Evolutionary conservation across 2,888 invertebrate genomes (phyloP), one percentile per base, ranked within the genome.

Genomic region (Anoncus sp.): DNA sequence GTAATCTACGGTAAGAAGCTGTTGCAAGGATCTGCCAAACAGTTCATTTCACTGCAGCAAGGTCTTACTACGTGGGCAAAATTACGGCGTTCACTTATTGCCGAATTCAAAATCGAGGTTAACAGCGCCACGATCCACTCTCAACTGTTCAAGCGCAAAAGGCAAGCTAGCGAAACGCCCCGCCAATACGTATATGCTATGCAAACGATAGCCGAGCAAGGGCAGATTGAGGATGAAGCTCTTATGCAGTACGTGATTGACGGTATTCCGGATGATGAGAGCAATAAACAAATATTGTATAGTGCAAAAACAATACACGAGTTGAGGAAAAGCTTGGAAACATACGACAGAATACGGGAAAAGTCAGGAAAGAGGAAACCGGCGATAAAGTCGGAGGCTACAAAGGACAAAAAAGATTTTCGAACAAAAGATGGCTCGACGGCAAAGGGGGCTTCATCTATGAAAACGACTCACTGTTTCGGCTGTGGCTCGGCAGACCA

Each of bases 151-250:
- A 43, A 31, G 7, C 55, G 45, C 4, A 81, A 70, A 22, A 69
- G 81, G 16, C 55, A 65, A 59, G 6, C 16, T 1, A 55, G 57
- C 18, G 77, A 73, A 62, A 73, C 69, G 10, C 77, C 75, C 10
- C 77, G 78, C 5, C 78, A 76, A 20, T 83, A 80, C 18, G 47
- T 80, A 3, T 82, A 81, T 35, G 70, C 76, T 1, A 62, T 82
- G 55, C 43, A 78, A 18, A 77, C 78, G 12, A 75, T 81, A 1
- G 84, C 81, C 0, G 74, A 69, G 12, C 81, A 83, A 31, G 75
- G 66, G 6, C 14, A 71, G 10, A 51, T 80, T 2, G 80, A 80
- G 20, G 35, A 70, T 10, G 70, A 77, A 4, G 70, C 73, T n/a
- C 14, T 63, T 2, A 70, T 80, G 1, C 76, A 80, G 38, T 80